Evolutionary conservation across 1,140 invertebrate genomes (phyloP).

Genomic region (Ceratosolen fusciceps): DNA sequence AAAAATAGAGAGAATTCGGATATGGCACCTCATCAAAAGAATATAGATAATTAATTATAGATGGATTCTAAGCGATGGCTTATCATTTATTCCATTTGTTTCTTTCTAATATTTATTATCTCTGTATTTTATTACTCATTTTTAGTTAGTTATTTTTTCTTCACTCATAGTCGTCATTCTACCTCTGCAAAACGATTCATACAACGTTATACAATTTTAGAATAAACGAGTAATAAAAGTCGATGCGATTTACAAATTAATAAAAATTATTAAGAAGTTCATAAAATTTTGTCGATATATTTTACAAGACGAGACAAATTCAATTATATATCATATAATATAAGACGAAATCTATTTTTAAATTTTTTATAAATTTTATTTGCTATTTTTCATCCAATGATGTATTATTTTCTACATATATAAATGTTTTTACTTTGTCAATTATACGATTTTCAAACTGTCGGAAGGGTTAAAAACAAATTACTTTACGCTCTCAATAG

Average conservation of each 20-base stretch:
- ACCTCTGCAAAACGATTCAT: background rate
- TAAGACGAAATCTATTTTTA: too few relatives aligned
- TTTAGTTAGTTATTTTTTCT: background rate
- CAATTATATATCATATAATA: background rate
- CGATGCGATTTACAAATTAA: conserved; percentile 10
- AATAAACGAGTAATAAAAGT: conserved; percentile 14
- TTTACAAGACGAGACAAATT: too few relatives aligned
- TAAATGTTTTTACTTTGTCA: background rate
- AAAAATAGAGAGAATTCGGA: conserved; percentile 63
- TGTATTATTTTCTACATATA: background rate
- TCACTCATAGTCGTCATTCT: background rate
- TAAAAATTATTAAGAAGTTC: background rate
- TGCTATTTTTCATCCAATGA: background rate
- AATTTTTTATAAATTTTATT: background rate
- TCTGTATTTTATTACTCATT: conserved; percentile 8
- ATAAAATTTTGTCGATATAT: background rate
- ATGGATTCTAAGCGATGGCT: conserved; percentile 34
- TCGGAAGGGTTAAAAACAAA: background rate
- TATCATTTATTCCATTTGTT: conserved; percentile 26
- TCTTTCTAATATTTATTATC: conserved; percentile 15
- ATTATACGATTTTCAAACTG: background rate
- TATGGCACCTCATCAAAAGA: conserved; percentile 49
- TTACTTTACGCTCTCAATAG: background rate
- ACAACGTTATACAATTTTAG: conserved; percentile 35
- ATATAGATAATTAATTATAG: conserved; percentile 30